These are phyloP conservation scores for Erebia epiphron DNA, from an alignment of 2,888 invertebrate species.

Conservation along the genomic window DNA sequence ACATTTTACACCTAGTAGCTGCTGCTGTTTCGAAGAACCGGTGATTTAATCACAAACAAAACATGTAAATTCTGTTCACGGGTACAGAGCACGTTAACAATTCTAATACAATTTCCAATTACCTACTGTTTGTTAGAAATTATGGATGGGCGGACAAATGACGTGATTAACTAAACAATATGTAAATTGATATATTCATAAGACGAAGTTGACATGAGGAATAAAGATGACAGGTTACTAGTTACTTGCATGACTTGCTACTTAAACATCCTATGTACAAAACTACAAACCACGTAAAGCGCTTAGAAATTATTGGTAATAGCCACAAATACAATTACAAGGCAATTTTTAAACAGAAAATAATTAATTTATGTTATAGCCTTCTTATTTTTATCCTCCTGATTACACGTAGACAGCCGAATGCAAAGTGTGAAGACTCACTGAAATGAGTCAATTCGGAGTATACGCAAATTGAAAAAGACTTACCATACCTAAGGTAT, in stretches of 20 bases:
- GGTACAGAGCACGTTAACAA: slow-evolving; percentile 41
- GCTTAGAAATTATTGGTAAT: slow-evolving; percentile 2
- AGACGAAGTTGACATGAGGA: slow-evolving; percentile 39
- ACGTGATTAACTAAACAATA: slow-evolving; percentile 44
- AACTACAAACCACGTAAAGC: neutral
- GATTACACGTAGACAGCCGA: no score
- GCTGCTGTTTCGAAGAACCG: slow-evolving; percentile 37
- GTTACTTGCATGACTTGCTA: slow-evolving; percentile 17
- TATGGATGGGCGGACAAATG: slow-evolving; percentile 42
- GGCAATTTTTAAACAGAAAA: neutral
- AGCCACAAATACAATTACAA: neutral
- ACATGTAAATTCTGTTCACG: slow-evolving; percentile 44
- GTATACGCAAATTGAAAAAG: no score
- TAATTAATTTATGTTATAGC: neutral
- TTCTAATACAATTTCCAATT: slow-evolving; percentile 45
- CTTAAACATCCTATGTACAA: slow-evolving; percentile 6
- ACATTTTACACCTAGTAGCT: slow-evolving; percentile 31
- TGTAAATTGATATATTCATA: slow-evolving; percentile 50
- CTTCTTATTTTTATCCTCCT: no score
- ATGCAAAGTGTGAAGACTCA: no score
- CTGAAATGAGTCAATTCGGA: no score
- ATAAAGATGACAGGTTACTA: slow-evolving; percentile 17
- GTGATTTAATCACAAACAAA: slow-evolving; percentile 39
- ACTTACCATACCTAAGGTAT: no score
- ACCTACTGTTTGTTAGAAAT: slow-evolving; percentile 41